Percentiles rank a stretch among this genome's conserved stretches.
These are phyloP conservation scores for Ondatra zibethicus DNA, from an alignment of 2,113 vertebrate genomes.

Conservation along the genomic window DNA sequence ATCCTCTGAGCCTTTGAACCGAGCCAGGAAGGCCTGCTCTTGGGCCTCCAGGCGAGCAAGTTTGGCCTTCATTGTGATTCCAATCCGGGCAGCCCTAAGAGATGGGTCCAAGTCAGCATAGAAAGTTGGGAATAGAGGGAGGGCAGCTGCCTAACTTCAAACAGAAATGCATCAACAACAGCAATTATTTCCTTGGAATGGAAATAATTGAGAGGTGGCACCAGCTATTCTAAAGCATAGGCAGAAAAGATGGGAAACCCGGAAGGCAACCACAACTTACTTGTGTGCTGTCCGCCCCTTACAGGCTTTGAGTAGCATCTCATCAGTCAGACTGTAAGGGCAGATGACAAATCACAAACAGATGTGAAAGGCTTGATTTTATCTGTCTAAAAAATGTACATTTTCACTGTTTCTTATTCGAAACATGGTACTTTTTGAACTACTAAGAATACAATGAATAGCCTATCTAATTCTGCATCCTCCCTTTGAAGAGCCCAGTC, in stretches of 20 bases:
- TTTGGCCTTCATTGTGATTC: constrained; percentile 96
- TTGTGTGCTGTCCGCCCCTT: constrained; percentile 97
- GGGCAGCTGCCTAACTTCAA: not conserved
- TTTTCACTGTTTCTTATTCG: not conserved
- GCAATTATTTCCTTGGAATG: not conserved
- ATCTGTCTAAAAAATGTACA: not conserved
- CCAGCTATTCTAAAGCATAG: not conserved
- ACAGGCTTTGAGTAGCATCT: constrained; percentile 91
- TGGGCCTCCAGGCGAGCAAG: constrained; percentile 95
- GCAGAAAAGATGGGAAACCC: not conserved
- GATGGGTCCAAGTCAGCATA: not conserved
- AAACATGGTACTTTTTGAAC: not conserved
- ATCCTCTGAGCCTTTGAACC: constrained; percentile 68
- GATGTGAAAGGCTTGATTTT: not conserved
- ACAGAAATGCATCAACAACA: not conserved
- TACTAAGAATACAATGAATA: not conserved
- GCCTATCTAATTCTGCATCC: not conserved
- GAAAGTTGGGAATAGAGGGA: too few species aligned
- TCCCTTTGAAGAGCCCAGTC: not conserved
- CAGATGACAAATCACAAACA: not conserved
- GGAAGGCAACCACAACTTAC: constrained; percentile 84
- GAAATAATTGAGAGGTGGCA: not conserved
- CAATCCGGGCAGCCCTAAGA: constrained; percentile 92
- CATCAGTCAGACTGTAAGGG: constrained; percentile 89
- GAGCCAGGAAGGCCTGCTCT: constrained; percentile 93